phyloP scores from a whole-genome alignment of 2,888 invertebrate species.

The Lobophora halterata region DNA sequence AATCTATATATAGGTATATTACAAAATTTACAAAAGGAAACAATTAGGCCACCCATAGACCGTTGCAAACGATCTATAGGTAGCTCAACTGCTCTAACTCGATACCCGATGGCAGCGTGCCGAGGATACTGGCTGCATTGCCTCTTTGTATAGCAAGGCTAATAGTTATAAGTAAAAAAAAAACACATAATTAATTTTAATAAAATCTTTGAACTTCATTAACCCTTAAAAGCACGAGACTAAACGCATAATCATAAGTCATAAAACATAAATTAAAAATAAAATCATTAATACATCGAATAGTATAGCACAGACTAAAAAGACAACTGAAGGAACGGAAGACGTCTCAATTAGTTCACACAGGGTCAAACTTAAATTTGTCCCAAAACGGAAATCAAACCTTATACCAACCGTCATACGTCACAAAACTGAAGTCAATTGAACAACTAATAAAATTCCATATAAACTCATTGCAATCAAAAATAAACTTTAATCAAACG shows the following conservation, averaged over 20 bases:
- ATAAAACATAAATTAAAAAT: constrained; percentile 6
- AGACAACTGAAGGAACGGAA: constrained; percentile 54
- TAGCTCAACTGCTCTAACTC: too few species aligned
- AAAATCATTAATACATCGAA: constrained; percentile 21
- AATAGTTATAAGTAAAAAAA: background rate
- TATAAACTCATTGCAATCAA: constrained; percentile 14
- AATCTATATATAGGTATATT: too few species aligned
- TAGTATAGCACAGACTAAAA: constrained; percentile 47
- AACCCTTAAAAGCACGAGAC: constrained; percentile 9
- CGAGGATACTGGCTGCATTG: too few species aligned
- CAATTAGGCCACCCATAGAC: too few species aligned
- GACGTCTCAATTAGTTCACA: constrained; percentile 75
- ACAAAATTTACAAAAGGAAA: too few species aligned
- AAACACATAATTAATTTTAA: too few species aligned
- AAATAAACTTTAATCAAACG: constrained; percentile 5
- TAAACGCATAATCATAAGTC: constrained; percentile 2
- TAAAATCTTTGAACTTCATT: constrained; percentile 10
- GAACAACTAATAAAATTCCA: constrained; percentile 14
- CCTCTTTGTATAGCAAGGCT: too few species aligned
- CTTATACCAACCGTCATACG: constrained; percentile 11
- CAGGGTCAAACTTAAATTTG: constrained; percentile 59
- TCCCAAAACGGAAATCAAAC: constrained; percentile 34
- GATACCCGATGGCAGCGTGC: too few species aligned
- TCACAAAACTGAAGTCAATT: constrained; percentile 2
- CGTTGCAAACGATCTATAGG: too few species aligned